These are phyloP conservation scores for Bos indicus DNA, from an alignment of 2,113 vertebrate genomes.

Conservation along the genomic window DNA sequence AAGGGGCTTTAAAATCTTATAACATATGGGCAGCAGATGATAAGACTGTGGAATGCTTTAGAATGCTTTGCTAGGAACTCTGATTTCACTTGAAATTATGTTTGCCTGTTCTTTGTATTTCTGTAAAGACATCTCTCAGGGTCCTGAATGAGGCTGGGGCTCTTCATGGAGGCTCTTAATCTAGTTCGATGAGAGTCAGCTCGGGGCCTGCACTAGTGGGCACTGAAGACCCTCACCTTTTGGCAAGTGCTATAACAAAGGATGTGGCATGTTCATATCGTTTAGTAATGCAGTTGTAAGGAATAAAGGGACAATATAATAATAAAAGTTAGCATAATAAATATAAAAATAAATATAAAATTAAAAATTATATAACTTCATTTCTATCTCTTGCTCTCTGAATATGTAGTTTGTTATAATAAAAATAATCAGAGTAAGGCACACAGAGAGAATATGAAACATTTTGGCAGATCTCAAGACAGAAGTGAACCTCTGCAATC, in stretches of 20 bases:
- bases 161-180: not conserved
- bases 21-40: not conserved
- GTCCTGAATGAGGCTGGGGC: not conserved
- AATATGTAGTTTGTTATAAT: not conserved
- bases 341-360: not conserved
- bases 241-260: not conserved
- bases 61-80: not conserved
- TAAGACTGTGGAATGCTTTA: not conserved
- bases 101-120: not conserved
- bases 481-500: not conserved
- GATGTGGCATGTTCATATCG: accelerated
- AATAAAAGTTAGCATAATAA: not conserved
- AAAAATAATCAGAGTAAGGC: not conserved
- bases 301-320: not conserved
- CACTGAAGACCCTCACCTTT: not conserved
- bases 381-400: not conserved
- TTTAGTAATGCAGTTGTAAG: not conserved
- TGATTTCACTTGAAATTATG: not conserved
- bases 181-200: not conserved
- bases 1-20: not conserved
- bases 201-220: accelerated
- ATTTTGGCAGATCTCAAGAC: not conserved
- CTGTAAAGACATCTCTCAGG: too few relatives aligned
- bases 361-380: not conserved
- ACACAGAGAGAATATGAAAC: not conserved